Conservation (phyloP, 1,140 invertebrate species). For the Solen grandis region DNA sequence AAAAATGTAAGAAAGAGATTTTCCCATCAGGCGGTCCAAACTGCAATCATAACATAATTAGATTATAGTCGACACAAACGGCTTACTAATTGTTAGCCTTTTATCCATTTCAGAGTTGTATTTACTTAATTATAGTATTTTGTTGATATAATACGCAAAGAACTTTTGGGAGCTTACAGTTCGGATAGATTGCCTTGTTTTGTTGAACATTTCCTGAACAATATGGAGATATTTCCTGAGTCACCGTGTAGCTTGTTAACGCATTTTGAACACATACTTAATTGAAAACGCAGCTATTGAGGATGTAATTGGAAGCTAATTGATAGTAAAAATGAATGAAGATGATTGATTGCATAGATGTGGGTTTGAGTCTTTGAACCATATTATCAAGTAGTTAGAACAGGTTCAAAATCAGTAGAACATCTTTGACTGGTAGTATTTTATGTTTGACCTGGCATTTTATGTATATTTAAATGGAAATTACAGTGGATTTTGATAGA, state of each 20-base stretch:
- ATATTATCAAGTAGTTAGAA: too few relatives aligned
- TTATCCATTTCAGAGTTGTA: slow-evolving; percentile 22
- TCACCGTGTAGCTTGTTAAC: not conserved
- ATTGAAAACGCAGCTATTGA: not conserved
- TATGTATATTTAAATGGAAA: too few relatives aligned
- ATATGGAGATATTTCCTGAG: not conserved
- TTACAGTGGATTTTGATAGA: too few relatives aligned
- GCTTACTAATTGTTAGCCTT: slow-evolving; percentile 15
- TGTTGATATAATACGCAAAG: slow-evolving; percentile 48
- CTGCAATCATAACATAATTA: slow-evolving; percentile 50
- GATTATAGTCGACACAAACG: slow-evolving; percentile 39
- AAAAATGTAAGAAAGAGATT: slow-evolving; percentile 39
- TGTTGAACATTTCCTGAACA: not conserved
- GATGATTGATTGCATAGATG: not conserved
- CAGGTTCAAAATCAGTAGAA: too few relatives aligned
- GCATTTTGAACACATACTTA: not conserved
- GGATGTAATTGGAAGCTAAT: not conserved
- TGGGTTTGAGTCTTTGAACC: too few relatives aligned
- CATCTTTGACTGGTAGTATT: too few relatives aligned
- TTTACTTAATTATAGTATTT: slow-evolving; percentile 54
- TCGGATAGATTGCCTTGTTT: not conserved
- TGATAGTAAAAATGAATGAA: not conserved
- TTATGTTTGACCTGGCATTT: too few relatives aligned
- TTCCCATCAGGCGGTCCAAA: slow-evolving; percentile 24
- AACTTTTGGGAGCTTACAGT: slow-evolving; percentile 7